Base-by-base conservation (phyloP, 2,113 vertebrate species). In the Macrotis lagotis region DNA sequence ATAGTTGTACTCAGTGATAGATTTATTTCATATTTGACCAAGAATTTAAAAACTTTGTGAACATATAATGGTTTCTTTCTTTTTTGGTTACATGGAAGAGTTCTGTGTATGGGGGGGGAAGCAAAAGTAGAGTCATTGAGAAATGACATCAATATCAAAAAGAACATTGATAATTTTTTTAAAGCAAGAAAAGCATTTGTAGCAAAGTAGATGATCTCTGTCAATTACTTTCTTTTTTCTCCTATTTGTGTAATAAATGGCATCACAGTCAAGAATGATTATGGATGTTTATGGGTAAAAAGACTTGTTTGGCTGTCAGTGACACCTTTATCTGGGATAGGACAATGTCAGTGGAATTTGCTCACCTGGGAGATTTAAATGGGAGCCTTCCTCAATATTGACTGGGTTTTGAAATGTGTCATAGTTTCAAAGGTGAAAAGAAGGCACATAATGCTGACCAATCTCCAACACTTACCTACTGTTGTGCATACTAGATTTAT, bases 41-140 rank as follows among this genome's bases (percentile, higher is more conserved):
- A 28, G 16, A 94, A 6, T 44, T 92, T 50, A 37, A n/a, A 74
- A 95, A 31, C 89, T 95, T 49, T 51, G 26, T 91, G 49, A 92
- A 59, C 24, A 91, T 92, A 4, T 90, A 44, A 93, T 88, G 22
- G 24, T 0, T 51, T 51, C 16, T 44, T 44, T 74, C 7, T 44
- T n/a, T 83, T 22, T 59, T 59, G 26, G 55, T 83, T 83, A 83
- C 3, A 44, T 83, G 5, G n/a, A 83, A 83, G n/a, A 83, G 66
- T 44, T 83, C 66, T 44, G 24, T 44, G 66, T 37, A 44, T 44
- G n/a, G 7, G 31, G n/a, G 16, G 66, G 44, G 16, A 19, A 83
- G n/a, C 66, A 83, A 83, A 22, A 83, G 14, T 66, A 19, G 16
- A 44, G n/a, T 44, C 66, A 83, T 44, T 44, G n/a, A 7, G n/a